Conservation (phyloP, 2,888 invertebrate species). For the Ceramica pisi region DNA sequence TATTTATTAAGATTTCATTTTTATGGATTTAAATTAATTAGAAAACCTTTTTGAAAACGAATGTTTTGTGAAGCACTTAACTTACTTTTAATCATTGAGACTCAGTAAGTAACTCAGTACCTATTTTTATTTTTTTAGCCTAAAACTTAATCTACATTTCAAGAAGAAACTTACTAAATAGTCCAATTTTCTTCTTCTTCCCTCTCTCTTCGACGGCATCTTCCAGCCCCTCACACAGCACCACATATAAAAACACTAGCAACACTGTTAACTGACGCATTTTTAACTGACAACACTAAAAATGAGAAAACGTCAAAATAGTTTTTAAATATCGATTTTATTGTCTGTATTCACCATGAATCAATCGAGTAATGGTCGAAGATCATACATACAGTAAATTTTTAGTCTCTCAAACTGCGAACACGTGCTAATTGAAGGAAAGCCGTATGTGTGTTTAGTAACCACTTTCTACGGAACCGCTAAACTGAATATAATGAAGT, state of each 20-base stretch:
- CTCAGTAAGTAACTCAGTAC: too few relatives aligned
- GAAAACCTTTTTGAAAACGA: background rate
- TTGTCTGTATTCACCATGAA: constrained; percentile 51
- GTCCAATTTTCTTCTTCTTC: constrained; percentile 85
- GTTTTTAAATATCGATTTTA: constrained; percentile 24
- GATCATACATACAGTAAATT: constrained; percentile 38
- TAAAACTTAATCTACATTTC: too few relatives aligned
- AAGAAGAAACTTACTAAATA: constrained; percentile 78
- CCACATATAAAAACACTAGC: constrained; percentile 65
- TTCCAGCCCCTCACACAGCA: constrained; percentile 68
- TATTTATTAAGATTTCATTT: too few relatives aligned
- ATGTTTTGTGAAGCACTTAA: background rate
- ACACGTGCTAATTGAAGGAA: constrained; percentile 74
- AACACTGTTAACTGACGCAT: constrained; percentile 68
- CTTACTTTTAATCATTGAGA: background rate
- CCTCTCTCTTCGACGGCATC: constrained; percentile 79
- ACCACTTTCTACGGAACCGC: constrained; percentile 65
- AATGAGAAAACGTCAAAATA: constrained; percentile 5
- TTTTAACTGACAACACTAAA: constrained; percentile 37
- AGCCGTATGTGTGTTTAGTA: constrained; percentile 56
- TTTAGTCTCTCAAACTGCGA: constrained; percentile 34
- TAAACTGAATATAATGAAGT: constrained; percentile 70
- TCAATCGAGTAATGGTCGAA: constrained; percentile 42
- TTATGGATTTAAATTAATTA: background rate
- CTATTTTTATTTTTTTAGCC: too few relatives aligned